Evolutionary conservation across 1,140 invertebrate genomes (phyloP), one percentile per base, ranked within the genome.

Genomic region (Mercenaria mercenaria): DNA sequence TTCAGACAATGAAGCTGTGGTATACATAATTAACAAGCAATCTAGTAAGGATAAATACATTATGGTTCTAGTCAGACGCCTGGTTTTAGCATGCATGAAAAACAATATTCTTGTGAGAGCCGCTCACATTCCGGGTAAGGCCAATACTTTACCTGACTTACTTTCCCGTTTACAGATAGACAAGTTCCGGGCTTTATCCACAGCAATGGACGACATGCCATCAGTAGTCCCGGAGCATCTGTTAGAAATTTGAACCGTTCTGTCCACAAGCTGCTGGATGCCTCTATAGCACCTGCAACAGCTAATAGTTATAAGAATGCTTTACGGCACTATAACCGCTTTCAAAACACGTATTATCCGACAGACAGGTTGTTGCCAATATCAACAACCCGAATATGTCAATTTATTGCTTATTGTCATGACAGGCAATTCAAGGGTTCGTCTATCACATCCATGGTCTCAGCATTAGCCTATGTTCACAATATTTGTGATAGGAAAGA

Each of bases 81-180:
- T 90, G 10, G 84, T 90, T 10, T 34, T 90, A 37, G 6, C 41
- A 18, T 74, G 37, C 18, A 72, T 92, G 67, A 90, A 79, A 26
- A 61, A 69, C 72, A 92, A 92, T 56, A 90, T 88, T 59, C 41
- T 92, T 4, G 43, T 92, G 37, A 59, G 74, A 81, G 88, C 84
- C 1, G 23, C 67, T 20, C 91, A 92, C 52, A 90, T 92, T n/a
- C 37, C 43, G 0, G 91, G 90, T 20, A 82, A 77, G 67, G 37
- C 34, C 20, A 92, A 91, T 59, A 47, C 74, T 37, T 67, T 86
- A 64, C 61, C 76, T 39, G 89, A 91, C 59, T 74, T 69, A 41
- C 77, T 92, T 41, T 88, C 91, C 67, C 89, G 85, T 90, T 92
- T 81, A 29, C 84, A 90, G 77, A 90, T 92, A 20, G 29, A 80